phyloP scores from a whole-genome alignment of 1,140 invertebrate genomes.

The Papilio aristodemus region DNA sequence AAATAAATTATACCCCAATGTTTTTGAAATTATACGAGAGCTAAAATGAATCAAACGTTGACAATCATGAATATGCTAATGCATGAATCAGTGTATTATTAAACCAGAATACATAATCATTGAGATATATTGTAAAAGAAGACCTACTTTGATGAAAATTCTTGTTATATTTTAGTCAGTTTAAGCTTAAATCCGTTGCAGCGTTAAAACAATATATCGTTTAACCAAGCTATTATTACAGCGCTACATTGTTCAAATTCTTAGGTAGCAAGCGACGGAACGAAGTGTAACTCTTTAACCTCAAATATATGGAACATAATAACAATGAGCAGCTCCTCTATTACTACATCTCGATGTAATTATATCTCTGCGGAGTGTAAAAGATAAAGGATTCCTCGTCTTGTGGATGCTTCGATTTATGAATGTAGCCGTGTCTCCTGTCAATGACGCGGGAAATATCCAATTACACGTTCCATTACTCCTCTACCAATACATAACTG shows the following conservation, averaged over 20 bases:
- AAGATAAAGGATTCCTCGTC: no score
- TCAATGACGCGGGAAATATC: neutral
- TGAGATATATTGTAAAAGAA: neutral
- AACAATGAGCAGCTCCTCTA: no score
- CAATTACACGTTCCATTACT: slow-evolving; percentile 24
- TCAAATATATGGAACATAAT: no score
- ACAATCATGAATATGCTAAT: neutral
- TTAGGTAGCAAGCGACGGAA: neutral
- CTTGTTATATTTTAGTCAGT: no score
- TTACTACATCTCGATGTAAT: no score
- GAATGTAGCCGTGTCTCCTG: neutral
- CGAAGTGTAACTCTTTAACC: no score
- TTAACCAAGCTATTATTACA: no score
- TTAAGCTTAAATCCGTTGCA: no score
- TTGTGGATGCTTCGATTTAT: neutral
- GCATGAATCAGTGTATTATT: neutral
- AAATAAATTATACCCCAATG: neutral
- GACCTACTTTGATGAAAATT: no score
- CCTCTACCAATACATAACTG: neutral
- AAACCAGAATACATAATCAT: neutral
- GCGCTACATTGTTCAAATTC: no score
- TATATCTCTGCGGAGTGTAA: no score
- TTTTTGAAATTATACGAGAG: neutral
- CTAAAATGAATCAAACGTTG: neutral
- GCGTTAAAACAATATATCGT: no score